Conservation (phyloP, 2,797 vertebrate species). For the Myotis pilosus region DNA sequence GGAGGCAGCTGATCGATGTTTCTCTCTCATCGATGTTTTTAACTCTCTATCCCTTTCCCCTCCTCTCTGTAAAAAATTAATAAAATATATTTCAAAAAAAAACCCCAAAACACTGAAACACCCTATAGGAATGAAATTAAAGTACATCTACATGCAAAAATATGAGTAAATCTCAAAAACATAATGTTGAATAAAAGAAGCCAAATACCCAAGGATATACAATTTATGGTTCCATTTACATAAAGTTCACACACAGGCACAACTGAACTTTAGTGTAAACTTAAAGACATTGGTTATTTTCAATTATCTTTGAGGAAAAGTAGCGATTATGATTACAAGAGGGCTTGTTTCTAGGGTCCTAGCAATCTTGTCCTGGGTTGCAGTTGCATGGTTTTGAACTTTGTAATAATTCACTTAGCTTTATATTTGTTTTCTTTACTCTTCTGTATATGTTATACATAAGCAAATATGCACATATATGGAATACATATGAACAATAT, state of each 20-base stretch:
- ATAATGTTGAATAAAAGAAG: neutral
- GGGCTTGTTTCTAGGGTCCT: neutral
- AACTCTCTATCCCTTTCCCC: too few species aligned
- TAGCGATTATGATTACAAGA: neutral
- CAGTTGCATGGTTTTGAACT: neutral
- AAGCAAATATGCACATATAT: neutral
- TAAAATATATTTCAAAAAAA: too few species aligned
- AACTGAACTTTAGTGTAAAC: constrained; percentile 16
- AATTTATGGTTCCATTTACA: neutral
- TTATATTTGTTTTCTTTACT: neutral
- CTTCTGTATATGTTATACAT: neutral
- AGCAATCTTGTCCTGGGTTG: neutral
- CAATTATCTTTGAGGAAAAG: neutral
- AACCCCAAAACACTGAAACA: neutral
- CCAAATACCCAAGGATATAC: neutral
- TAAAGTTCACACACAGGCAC: neutral
- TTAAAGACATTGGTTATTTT: neutral
- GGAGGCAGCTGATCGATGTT: too few species aligned
- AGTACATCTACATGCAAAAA: neutral
- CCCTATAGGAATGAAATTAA: neutral
- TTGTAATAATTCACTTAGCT: neutral
- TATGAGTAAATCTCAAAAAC: neutral
- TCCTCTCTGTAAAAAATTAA: too few species aligned
- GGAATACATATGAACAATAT: neutral
- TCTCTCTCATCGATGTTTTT: too few species aligned